These are phyloP conservation scores for Actinopyga echinites DNA, from an alignment of 53 echinoderm and acorn worm species.

Conservation along the genomic window DNA sequence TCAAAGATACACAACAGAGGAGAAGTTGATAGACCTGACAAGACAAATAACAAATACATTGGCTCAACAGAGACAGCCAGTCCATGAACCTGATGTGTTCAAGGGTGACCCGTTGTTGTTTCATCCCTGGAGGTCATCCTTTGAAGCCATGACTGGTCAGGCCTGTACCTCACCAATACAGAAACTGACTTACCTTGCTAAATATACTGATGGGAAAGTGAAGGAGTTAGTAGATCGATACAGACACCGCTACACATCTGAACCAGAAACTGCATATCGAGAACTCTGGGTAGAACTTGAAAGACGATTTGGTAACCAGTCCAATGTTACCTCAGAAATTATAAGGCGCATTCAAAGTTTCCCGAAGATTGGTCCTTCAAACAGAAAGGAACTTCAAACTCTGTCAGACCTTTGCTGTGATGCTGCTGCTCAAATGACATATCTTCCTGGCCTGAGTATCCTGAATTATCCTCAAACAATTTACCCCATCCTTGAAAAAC, in stretches of 20 bases:
- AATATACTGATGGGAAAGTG: conserved; percentile 30
- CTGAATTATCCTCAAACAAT: conserved; percentile 47
- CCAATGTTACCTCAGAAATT: conserved; percentile 32
- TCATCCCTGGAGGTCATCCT: conserved; percentile 47
- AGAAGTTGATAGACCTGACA: conserved; percentile 34
- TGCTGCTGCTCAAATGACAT: conserved; percentile 39
- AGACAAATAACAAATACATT: conserved; percentile 42
- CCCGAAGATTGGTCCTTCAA: conserved; percentile 3
- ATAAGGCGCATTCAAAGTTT: conserved; percentile 30
- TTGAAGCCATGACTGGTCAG: conserved; percentile 35
- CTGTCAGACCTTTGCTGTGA: conserved; percentile 49
- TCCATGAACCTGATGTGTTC: conserved; percentile 52
- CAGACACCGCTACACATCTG: conserved; percentile 24
- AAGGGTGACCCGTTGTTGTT: conserved; percentile 48
- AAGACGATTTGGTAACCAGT: conserved; percentile 47
- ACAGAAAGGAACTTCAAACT: conserved; percentile 18
- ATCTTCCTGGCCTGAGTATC: conserved; percentile 45
- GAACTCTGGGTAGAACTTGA: conserved; percentile 53
- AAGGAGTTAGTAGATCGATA: conserved; percentile 46
- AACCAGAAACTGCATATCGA: conserved; percentile 26
- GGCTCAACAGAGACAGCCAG: conserved; percentile 43
- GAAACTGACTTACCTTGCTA: conserved; percentile 36
- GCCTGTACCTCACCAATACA: conserved; percentile 13
- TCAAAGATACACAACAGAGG: background rate
- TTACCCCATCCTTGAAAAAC: conserved; percentile 48